A percentile compares a stretch with the other conserved stretches of the same genome.
These are phyloP conservation scores for Eulemur coronatus DNA, from an alignment of 2,797 vertebrate species.

Conservation along the genomic window DNA sequence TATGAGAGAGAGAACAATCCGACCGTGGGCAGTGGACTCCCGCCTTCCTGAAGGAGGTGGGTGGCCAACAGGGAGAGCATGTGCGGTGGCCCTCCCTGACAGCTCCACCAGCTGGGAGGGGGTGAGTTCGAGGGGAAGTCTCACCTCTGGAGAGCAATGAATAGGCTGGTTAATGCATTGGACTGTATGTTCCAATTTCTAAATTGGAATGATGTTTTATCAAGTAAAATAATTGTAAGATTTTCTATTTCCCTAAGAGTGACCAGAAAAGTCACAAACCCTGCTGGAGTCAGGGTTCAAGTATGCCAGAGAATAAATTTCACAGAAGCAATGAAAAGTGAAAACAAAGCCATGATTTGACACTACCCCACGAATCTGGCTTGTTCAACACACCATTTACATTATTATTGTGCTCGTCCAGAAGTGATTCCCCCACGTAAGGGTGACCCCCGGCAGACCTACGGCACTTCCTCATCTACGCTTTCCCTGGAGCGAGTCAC, in stretches of 20 bases:
- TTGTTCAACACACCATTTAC: background rate
- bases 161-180: fast-evolving
- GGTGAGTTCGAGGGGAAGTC: fast-evolving
- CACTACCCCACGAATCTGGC: too few relatives aligned
- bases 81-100: background rate
- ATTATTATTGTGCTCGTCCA: fast-evolving
- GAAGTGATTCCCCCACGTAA: background rate
- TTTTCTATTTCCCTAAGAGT: background rate
- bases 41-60: background rate
- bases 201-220: background rate
- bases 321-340: background rate
- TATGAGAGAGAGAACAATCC: background rate
- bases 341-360: too few relatives aligned
- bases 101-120: fast-evolving
- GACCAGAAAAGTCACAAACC: background rate
- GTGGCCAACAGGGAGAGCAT: background rate
- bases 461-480: background rate
- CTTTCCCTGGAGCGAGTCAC: fast-evolving
- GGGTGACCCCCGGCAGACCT: fast-evolving
- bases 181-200: background rate
- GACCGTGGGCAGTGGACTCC: background rate
- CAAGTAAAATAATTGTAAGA: background rate
- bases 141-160: background rate
- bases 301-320: background rate
- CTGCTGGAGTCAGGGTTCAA: background rate